Evolutionary conservation across 1,140 invertebrate genomes (phyloP), one percentile per base, ranked within the genome.

Genomic region (Pissodes strobi): DNA sequence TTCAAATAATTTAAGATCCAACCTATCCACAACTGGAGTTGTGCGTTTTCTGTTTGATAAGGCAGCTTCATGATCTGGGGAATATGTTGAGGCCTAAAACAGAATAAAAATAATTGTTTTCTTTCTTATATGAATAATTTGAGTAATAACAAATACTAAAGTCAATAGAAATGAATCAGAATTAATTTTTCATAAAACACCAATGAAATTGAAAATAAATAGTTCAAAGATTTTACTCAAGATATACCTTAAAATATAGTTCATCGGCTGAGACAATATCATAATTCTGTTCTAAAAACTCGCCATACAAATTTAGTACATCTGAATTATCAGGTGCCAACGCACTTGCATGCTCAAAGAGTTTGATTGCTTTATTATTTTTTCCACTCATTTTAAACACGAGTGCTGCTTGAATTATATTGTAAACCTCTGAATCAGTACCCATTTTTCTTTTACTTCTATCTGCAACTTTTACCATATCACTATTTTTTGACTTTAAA

Each of bases 261-360:
- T 93, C 90, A 82, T 98, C 94, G 2, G 97, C 97, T 75, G 86
- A 85, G 1, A 97, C 84, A 18, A 97, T 81, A 80, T 98, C 92
- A 23, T 92, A 86, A 68, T 92, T 85, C 13, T 88, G 88, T 55
- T 98, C 95, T 19, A 97, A 78, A 79, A 96, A 96, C 79, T 98
- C 93, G 21, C 96, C 96, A 79, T 95, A 98, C 68, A 91, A 86
- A 70, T 92, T 93, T 9, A 99, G 79, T 45, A 98, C 87, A 72
- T 98, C 94, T 1, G 95, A 90, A 82, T 98, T 92, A 67, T 89
- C 86, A 0, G 97, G 95, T 13, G 93, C 91, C 18, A 98, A 79
- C 0, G 92, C 90, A 19, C 94, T 84, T 0, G 95, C 95, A 80
- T 98, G 94, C 79, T 92, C 87, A 73, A 95, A 93, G 18, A 97